phyloP scores from a whole-genome alignment of 2,113 vertebrate species.

The Chelonoidis abingdonii region DNA sequence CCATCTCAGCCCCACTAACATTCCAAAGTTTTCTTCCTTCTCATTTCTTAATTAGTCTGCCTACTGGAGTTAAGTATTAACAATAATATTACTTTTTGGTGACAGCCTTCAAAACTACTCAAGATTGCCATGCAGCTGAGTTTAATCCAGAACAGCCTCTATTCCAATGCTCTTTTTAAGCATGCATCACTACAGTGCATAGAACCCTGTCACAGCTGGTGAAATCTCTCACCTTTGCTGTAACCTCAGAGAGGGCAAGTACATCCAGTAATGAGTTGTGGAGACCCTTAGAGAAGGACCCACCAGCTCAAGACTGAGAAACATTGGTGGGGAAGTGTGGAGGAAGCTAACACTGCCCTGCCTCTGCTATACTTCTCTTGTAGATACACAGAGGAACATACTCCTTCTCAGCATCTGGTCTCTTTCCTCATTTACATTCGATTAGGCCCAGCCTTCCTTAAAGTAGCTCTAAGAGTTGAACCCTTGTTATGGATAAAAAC shows the following conservation, averaged over 20 bases:
- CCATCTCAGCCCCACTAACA: not conserved
- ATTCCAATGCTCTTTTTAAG: not conserved
- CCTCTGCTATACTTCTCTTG: not conserved
- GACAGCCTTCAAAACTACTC: not conserved
- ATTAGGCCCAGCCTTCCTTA: not conserved
- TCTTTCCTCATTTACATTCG: fast-evolving
- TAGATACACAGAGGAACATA: not conserved
- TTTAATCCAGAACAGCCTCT: not conserved
- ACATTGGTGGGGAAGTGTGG: not conserved
- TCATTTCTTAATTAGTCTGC: constrained; percentile 23
- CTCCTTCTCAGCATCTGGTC: not conserved
- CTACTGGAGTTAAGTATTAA: not conserved
- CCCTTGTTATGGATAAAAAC: not conserved
- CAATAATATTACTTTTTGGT: not conserved
- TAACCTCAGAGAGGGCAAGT: not conserved
- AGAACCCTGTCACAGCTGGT: not conserved
- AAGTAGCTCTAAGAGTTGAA: not conserved
- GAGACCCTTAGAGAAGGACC: not conserved
- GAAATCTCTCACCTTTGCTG: not conserved
- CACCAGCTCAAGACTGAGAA: not conserved
- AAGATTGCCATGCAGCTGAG: not conserved
- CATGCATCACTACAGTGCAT: not conserved
- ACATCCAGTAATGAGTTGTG: not conserved
- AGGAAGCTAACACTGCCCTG: not conserved
- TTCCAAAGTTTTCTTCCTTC: constrained; percentile 11